These are phyloP conservation scores for Rhinopomastus cyanomelas DNA, from an alignment of 2,113 vertebrate genomes.

Conservation along the genomic window DNA sequence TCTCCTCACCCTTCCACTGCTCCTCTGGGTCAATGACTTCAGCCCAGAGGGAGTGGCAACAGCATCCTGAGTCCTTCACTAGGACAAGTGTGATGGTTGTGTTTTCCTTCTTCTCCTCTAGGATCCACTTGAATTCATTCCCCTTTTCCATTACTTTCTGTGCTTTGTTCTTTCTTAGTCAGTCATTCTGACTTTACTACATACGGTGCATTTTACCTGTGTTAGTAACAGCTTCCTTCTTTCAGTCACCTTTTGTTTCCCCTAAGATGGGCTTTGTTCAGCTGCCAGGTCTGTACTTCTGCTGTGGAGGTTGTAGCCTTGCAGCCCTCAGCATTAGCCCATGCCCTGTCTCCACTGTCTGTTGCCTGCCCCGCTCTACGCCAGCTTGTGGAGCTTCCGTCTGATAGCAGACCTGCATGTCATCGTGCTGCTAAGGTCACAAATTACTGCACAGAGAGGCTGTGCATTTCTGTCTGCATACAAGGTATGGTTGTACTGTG, in stretches of 20 bases:
- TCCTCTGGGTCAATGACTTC: not conserved
- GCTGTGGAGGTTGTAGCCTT: not conserved
- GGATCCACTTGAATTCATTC: not conserved
- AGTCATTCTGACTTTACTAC: not conserved
- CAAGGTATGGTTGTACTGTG: not conserved
- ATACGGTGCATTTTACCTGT: not conserved
- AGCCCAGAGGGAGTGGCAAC: fast-evolving
- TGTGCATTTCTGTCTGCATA: not conserved
- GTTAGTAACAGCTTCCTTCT: not conserved
- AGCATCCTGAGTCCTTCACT: not conserved
- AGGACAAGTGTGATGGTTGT: not conserved
- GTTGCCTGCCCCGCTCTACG: not conserved
- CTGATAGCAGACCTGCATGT: not conserved
- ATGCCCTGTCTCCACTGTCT: not conserved
- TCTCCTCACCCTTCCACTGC: not conserved
- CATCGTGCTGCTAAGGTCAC: not conserved
- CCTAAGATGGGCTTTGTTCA: not conserved
- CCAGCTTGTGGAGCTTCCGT: not conserved
- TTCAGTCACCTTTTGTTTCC: not conserved
- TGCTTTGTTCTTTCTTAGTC: not conserved
- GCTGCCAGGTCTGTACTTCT: not conserved
- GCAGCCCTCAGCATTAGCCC: not conserved
- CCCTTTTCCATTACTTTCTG: not conserved
- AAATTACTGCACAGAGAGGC: fast-evolving
- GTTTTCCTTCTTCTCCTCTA: not conserved